Evolutionary conservation across 2,888 invertebrate species (phyloP).

Genomic region (Hofmannophila pseudospretella): DNA sequence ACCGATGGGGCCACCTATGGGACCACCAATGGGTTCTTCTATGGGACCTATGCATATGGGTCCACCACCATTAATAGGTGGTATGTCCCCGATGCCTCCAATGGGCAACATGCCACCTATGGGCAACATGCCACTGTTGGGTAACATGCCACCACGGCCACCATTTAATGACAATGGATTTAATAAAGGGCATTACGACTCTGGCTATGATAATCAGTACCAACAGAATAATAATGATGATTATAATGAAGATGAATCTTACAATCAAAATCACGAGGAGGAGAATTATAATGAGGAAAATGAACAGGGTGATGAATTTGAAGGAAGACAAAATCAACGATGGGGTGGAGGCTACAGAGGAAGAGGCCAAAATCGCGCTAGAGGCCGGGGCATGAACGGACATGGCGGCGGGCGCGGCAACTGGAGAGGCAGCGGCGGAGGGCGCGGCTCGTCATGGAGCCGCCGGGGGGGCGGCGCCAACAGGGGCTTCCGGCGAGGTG

Average conservation of each 20-base stretch:
- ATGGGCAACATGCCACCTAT: conserved; percentile 36
- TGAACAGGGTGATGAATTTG: conserved; percentile 44
- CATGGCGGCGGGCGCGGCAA: conserved; percentile 59
- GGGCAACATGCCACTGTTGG: conserved; percentile 32
- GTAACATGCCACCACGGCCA: conserved; percentile 32
- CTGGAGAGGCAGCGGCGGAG: conserved; percentile 40
- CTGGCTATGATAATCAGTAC: conserved; percentile 50
- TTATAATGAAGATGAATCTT: conserved; percentile 46
- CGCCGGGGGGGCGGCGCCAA: conserved; percentile 49
- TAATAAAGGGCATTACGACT: conserved; percentile 57
- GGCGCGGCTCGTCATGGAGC: conserved; percentile 47
- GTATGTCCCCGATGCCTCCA: conserved; percentile 34
- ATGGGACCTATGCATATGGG: conserved; percentile 8
- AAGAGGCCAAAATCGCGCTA: conserved; percentile 48
- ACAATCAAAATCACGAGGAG: conserved; percentile 51
- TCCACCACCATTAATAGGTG: conserved; percentile 4
- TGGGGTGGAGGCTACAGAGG: conserved; percentile 58
- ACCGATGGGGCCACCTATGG: conserved; percentile 6
- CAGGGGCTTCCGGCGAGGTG: conserved; percentile 60
- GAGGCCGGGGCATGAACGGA: conserved; percentile 59
- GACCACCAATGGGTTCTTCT: conserved; percentile 9
- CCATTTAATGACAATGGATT: conserved; percentile 60
- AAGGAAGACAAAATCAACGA: conserved; percentile 41
- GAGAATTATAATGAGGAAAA: conserved; percentile 55
- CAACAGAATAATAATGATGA: conserved; percentile 53